These are phyloP conservation scores for Corythornis vintsioides DNA, from an alignment of 2,113 vertebrate species.

Conservation along the genomic window DNA sequence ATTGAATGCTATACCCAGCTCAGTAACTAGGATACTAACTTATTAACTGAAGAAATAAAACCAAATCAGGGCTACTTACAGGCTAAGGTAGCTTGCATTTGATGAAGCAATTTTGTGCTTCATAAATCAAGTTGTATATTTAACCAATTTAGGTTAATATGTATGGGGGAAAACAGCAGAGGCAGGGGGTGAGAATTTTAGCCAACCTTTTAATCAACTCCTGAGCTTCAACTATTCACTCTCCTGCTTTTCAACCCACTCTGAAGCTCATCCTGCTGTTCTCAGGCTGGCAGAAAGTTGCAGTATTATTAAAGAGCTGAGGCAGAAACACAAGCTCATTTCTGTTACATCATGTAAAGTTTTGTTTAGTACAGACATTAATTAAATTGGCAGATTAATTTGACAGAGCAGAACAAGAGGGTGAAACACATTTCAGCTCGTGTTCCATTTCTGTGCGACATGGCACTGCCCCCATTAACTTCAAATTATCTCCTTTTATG, in stretches of 20 bases:
- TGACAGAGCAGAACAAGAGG: slow-evolving; percentile 17
- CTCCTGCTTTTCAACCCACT: background rate
- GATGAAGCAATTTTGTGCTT: slow-evolving; percentile 48
- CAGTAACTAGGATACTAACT: background rate
- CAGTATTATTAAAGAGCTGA: background rate
- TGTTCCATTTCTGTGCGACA: background rate
- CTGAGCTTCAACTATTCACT: background rate
- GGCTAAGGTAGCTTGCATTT: background rate
- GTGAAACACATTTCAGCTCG: background rate
- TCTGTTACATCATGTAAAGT: slow-evolving; percentile 23
- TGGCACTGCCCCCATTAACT: slow-evolving; percentile 29
- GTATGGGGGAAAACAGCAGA: slow-evolving; percentile 5
- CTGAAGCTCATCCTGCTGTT: background rate
- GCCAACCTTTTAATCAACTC: background rate
- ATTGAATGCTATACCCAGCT: background rate
- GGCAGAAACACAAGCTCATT: background rate
- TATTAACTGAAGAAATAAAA: slow-evolving; percentile 3
- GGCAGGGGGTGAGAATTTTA: background rate
- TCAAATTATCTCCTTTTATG: slow-evolving; percentile 66
- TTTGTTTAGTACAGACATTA: slow-evolving; percentile 18
- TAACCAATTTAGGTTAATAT: slow-evolving; percentile 60
- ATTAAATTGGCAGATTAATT: slow-evolving; percentile 56
- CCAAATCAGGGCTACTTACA: background rate
- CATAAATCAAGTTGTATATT: slow-evolving; percentile 61
- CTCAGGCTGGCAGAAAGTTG: background rate